These are phyloP conservation scores for Metridium senile DNA, from an alignment of 92 coral and sea anemone species.

Conservation along the genomic window DNA sequence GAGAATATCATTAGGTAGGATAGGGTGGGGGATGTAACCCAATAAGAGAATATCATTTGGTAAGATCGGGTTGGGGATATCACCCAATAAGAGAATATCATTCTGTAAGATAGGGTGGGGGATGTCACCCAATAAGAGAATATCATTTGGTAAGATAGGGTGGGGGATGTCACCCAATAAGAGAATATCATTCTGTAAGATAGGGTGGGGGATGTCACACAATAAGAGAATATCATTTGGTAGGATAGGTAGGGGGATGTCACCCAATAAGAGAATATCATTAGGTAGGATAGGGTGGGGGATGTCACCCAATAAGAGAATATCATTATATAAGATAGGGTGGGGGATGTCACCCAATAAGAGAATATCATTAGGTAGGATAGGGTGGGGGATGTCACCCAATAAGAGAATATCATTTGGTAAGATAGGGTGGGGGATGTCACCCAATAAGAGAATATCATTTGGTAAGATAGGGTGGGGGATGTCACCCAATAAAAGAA, in stretches of 20 bases:
- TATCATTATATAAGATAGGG: constrained; percentile 70
- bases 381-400: constrained; percentile 64
- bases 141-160: constrained; percentile 70
- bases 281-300: constrained; percentile 66
- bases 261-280: too few species aligned
- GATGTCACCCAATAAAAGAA: constrained; percentile 52
- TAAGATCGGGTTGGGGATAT: constrained; percentile 57
- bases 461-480: constrained; percentile 66
- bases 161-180: constrained; percentile 52
- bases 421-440: constrained; percentile 58
- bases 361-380: constrained; percentile 62
- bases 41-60: too few species aligned
- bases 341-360: constrained; percentile 52
- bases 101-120: constrained; percentile 66
- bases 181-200: too few species aligned
- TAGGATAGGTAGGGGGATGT: constrained; percentile 58
- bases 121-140: constrained; percentile 52
- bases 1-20: constrained; percentile 62
- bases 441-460: too few species aligned
- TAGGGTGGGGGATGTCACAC: constrained; percentile 63
- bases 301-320: constrained; percentile 52
- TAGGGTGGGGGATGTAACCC: constrained; percentile 63
- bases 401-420: too few species aligned
- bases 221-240: too few species aligned
- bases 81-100: too few species aligned